Conservation (phyloP, 1,140 invertebrate species). For the Drosophila punjabiensis region DNA sequence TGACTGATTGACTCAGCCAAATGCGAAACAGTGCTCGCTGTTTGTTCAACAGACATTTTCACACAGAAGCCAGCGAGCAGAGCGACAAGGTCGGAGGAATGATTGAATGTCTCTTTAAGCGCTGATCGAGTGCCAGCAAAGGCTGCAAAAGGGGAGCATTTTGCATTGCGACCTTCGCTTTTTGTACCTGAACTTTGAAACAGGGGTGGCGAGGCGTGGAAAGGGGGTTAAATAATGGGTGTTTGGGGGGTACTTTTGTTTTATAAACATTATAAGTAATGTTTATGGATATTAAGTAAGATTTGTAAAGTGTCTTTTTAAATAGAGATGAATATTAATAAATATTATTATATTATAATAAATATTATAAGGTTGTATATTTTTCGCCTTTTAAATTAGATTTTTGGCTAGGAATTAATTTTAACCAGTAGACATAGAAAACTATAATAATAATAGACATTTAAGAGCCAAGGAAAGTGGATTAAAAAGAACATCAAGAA, state of each 20-base stretch:
- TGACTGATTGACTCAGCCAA: slow-evolving; percentile 25
- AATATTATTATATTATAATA: too few relatives aligned
- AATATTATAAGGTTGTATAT: too few relatives aligned
- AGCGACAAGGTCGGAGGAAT: slow-evolving; percentile 56
- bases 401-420: too few relatives aligned
- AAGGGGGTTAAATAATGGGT: neutral
- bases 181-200: slow-evolving; percentile 34
- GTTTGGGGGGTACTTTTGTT: too few relatives aligned
- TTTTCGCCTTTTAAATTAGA: too few relatives aligned
- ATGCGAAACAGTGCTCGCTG: slow-evolving; percentile 40
- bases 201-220: neutral
- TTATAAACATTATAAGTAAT: too few relatives aligned
- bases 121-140: slow-evolving; percentile 45
- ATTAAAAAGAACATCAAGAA: too few relatives aligned
- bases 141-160: slow-evolving; percentile 37
- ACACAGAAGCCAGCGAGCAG: slow-evolving; percentile 72
- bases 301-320: neutral
- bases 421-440: too few relatives aligned
- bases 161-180: slow-evolving; percentile 44
- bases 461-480: too few relatives aligned
- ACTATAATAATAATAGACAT: too few relatives aligned
- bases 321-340: too few relatives aligned
- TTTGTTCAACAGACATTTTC: slow-evolving; percentile 68
- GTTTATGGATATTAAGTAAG: too few relatives aligned
- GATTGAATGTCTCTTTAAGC: slow-evolving; percentile 67